Conservation (phyloP, 2,888 invertebrate genomes). For the Xanthorhoe spadicearia region DNA sequence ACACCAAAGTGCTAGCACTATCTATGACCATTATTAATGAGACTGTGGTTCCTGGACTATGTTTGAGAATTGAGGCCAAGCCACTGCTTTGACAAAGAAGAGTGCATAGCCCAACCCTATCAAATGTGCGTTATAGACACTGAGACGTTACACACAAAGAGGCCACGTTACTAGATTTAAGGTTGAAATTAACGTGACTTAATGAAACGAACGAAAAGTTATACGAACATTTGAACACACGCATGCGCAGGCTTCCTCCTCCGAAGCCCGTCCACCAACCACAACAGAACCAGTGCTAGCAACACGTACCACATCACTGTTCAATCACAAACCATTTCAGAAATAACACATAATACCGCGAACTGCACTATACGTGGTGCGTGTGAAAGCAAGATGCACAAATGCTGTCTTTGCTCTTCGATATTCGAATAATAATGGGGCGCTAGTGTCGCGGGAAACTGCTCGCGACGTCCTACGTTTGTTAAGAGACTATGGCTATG, state of each 20-base stretch:
- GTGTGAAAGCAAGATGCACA: constrained; percentile 58
- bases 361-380: constrained; percentile 54
- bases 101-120: no score
- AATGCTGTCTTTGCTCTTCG: constrained; percentile 44
- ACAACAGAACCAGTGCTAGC: constrained; percentile 74
- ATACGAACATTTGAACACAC: constrained; percentile 77
- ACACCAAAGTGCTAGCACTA: no score
- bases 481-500: constrained; percentile 6
- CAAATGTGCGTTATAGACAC: no score
- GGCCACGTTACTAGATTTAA: no score
- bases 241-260: constrained; percentile 71
- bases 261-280: constrained; percentile 75
- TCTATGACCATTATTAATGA: no score
- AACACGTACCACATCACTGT: constrained; percentile 75
- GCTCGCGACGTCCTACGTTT: constrained; percentile 8
- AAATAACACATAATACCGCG: constrained; percentile 39
- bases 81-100: no score
- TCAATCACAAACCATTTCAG: constrained; percentile 43
- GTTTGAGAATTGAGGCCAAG: no score
- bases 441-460: constrained; percentile 56
- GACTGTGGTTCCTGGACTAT: no score
- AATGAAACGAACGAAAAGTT: constrained; percentile 1
- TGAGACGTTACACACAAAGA: no score
- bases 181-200: not conserved
- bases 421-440: constrained; percentile 47